Evolutionary conservation across 2,888 invertebrate species (phyloP).

Genomic region (Automeris io): DNA sequence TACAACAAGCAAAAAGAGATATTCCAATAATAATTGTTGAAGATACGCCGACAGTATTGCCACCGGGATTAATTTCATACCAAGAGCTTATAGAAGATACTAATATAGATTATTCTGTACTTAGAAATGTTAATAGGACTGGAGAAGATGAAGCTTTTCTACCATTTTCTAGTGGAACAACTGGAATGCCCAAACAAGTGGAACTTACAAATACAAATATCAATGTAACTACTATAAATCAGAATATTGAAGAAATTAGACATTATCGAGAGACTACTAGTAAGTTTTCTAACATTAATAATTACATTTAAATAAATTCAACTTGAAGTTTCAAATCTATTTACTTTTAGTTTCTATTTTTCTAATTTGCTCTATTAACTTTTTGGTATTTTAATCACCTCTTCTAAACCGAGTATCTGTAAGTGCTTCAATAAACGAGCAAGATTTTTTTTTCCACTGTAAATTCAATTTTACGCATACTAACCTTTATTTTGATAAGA

Average conservation of each 20-base stretch:
- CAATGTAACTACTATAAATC: slow-evolving; percentile 55
- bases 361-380: too few species aligned
- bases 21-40: slow-evolving; percentile 66
- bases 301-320: too few species aligned
- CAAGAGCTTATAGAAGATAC: slow-evolving; percentile 70
- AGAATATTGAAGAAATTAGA: slow-evolving; percentile 32
- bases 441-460: too few species aligned
- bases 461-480: too few species aligned
- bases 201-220: slow-evolving; percentile 78
- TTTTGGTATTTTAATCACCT: too few species aligned
- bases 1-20: slow-evolving; percentile 51
- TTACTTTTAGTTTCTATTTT: too few species aligned
- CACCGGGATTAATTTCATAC: slow-evolving; percentile 76
- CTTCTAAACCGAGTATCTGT: too few species aligned
- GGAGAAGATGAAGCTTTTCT: slow-evolving; percentile 79
- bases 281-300: slow-evolving; percentile 33
- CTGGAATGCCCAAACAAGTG: slow-evolving; percentile 87
- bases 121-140: slow-evolving; percentile 46
- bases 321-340: too few species aligned
- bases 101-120: slow-evolving; percentile 58
- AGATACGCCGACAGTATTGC: slow-evolving; percentile 32
- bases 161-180: slow-evolving; percentile 91
- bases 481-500: too few species aligned
- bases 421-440: too few species aligned
- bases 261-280: slow-evolving; percentile 46